Evolutionary conservation across 2,113 vertebrate species (phyloP).

Genomic region (Setophaga kirtlandii): DNA sequence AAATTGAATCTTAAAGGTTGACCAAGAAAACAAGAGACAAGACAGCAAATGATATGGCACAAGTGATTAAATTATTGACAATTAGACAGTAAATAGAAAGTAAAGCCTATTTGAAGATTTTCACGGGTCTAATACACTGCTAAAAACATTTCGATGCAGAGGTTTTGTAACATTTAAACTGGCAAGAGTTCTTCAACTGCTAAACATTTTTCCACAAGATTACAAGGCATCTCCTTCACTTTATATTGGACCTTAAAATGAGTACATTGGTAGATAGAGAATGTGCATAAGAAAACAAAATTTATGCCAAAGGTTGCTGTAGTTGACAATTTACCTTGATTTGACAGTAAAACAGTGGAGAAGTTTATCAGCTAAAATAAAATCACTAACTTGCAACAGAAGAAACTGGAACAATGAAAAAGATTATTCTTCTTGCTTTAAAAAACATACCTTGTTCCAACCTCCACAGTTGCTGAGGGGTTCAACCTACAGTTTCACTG

Average conservation of each 20-base stretch:
- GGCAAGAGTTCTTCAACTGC: slow-evolving; percentile 10
- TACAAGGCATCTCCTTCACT: slow-evolving; percentile 62
- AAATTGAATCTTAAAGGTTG: neutral
- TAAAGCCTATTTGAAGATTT: slow-evolving; percentile 16
- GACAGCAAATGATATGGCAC: slow-evolving; percentile 30
- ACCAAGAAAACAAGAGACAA: slow-evolving; percentile 30
- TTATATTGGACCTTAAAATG: slow-evolving; percentile 28
- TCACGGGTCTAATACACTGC: neutral
- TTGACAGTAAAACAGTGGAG: neutral
- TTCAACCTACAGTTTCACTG: neutral
- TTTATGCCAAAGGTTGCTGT: neutral
- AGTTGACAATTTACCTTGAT: neutral
- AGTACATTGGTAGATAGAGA: neutral
- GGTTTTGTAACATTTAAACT: slow-evolving; percentile 11
- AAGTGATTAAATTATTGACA: slow-evolving; percentile 29
- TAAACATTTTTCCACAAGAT: slow-evolving; percentile 20
- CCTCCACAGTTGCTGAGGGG: neutral
- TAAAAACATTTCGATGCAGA: neutral
- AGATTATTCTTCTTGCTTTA: neutral
- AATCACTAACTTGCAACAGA: neutral
- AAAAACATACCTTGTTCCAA: neutral
- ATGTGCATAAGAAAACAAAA: neutral
- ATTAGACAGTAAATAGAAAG: neutral
- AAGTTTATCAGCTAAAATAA: neutral
- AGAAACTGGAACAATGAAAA: neutral